Conservation (phyloP, 2,888 invertebrate species). For the Lithodes maja region DNA sequence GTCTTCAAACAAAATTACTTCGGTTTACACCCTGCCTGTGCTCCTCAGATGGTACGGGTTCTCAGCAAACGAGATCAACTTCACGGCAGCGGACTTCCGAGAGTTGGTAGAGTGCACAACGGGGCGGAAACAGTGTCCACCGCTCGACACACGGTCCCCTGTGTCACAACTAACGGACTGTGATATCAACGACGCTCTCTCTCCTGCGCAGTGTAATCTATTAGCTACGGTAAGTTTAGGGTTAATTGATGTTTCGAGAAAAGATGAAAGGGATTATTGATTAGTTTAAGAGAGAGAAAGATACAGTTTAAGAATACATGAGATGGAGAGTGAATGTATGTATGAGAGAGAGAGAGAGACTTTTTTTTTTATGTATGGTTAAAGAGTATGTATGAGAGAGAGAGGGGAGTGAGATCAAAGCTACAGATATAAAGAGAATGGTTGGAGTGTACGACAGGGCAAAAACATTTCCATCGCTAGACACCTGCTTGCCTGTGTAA, state of each 20-base stretch:
- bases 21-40: too few species aligned
- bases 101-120: slow-evolving; percentile 42
- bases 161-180: slow-evolving; percentile 40
- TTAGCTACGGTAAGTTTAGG: neutral
- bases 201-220: slow-evolving; percentile 18
- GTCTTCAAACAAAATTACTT: neutral
- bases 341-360: too few species aligned
- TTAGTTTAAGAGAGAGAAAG: neutral
- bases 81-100: slow-evolving; percentile 42
- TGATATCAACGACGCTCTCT: slow-evolving; percentile 26
- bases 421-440: too few species aligned
- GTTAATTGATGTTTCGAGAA: neutral
- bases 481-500: too few species aligned
- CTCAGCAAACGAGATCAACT: slow-evolving; percentile 50
- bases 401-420: too few species aligned
- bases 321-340: too few species aligned
- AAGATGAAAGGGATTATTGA: neutral
- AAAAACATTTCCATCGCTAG: too few species aligned
- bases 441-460: too few species aligned
- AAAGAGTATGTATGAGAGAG: too few species aligned
- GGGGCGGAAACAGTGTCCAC: slow-evolving; percentile 13
- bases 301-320: too few species aligned
- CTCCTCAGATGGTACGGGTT: slow-evolving; percentile 56
- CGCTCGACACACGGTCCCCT: slow-evolving; percentile 18
- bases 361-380: too few species aligned